Evolutionary conservation across 2,797 vertebrate species (phyloP).

Genomic region (Knipowitschia caucasica): DNA sequence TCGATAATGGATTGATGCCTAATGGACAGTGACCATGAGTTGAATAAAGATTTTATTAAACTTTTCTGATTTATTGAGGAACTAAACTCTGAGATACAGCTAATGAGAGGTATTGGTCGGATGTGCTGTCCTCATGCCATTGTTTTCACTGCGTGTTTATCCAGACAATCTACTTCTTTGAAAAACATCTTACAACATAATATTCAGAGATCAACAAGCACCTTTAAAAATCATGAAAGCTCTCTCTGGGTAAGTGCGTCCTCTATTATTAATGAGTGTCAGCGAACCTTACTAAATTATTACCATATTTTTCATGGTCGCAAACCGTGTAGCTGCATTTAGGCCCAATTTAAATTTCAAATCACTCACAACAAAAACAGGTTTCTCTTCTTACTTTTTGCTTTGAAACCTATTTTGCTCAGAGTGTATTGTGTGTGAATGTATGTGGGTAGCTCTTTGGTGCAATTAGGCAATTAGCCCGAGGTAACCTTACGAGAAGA

Average conservation of each 20-base stretch:
- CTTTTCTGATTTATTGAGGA: neutral
- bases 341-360: constrained; percentile 6
- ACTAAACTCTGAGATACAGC: neutral
- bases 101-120: neutral
- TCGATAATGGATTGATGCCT: too few species aligned
- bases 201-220: constrained; percentile 4
- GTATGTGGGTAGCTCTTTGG: neutral
- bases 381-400: neutral
- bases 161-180: neutral
- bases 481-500: constrained; percentile 2
- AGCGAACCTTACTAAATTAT: constrained; percentile 10
- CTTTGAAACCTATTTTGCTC: neutral
- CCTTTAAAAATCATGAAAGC: constrained; percentile 4
- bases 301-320: constrained; percentile 7
- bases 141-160: neutral
- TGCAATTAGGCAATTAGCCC: constrained; percentile 5
- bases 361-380: constrained; percentile 3
- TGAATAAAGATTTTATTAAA: neutral
- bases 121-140: neutral
- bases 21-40: too few species aligned
- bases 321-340: constrained; percentile 3
- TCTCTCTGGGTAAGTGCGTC: neutral
- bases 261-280: constrained; percentile 9
- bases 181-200: neutral
- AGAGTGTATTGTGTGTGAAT: neutral